These are phyloP conservation scores for Siniperca knerii DNA, from an alignment of 2,113 vertebrate genomes.

Conservation along the genomic window DNA sequence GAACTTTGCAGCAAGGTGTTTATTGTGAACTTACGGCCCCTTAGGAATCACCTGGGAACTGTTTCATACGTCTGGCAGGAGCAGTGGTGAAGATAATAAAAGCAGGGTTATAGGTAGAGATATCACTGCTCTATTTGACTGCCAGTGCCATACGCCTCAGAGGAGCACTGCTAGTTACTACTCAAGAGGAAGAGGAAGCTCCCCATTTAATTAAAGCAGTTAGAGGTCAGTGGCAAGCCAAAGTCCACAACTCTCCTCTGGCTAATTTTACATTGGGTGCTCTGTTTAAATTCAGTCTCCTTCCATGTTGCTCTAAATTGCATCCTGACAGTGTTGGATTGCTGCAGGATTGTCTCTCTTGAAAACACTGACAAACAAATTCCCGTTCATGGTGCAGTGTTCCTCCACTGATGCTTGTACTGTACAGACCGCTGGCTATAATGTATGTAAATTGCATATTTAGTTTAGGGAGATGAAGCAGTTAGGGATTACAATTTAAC, in stretches of 20 bases:
- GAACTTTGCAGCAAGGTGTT: constrained; percentile 30
- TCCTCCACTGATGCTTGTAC: constrained; percentile 41
- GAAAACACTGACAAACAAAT: constrained; percentile 66
- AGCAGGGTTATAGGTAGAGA: constrained; percentile 59
- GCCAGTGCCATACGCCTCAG: constrained; percentile 43
- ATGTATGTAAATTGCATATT: constrained; percentile 83
- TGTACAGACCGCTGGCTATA: constrained; percentile 64
- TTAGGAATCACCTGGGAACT: constrained; percentile 30
- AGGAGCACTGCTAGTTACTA: constrained; percentile 71
- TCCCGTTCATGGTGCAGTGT: constrained; percentile 39
- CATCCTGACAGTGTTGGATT: constrained; percentile 72
- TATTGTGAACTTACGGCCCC: constrained; percentile 33
- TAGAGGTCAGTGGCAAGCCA: constrained; percentile 74
- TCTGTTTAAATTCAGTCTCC: constrained; percentile 67
- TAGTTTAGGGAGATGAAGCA: constrained; percentile 77
- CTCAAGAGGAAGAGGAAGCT: constrained; percentile 75
- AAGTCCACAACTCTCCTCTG: constrained; percentile 67
- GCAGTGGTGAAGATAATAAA: constrained; percentile 54
- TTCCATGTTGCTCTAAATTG: constrained; percentile 74
- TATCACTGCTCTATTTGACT: constrained; percentile 56
- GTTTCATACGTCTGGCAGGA: constrained; percentile 43
- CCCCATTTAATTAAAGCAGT: constrained; percentile 80
- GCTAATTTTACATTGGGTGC: constrained; percentile 70
- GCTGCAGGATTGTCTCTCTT: constrained; percentile 63
- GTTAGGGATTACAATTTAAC: constrained; percentile 79